phyloP scores from a whole-genome alignment of 2,797 vertebrate species.

The Scolopax rusticola region DNA sequence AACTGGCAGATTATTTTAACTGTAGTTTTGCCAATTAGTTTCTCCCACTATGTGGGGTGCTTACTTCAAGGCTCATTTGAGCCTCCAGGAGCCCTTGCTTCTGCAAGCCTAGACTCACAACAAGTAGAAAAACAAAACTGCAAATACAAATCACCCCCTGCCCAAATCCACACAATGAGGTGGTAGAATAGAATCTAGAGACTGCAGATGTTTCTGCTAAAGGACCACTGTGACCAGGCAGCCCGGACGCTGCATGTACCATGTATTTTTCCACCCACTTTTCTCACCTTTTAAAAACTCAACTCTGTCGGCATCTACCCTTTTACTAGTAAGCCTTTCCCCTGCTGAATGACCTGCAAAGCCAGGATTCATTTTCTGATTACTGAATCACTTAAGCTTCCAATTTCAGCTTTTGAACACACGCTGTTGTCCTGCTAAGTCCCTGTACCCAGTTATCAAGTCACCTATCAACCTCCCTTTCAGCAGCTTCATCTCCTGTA shows the following conservation, averaged over 20 bases:
- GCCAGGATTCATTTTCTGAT: constrained; percentile 37
- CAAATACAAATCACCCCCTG: not conserved
- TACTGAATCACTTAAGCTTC: constrained; percentile 41
- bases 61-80: not conserved
- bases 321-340: not conserved
- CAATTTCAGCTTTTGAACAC: constrained; percentile 53
- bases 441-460: constrained; percentile 34
- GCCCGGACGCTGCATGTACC: not conserved
- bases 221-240: not conserved
- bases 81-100: not conserved
- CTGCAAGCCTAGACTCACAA: not conserved
- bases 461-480: constrained; percentile 51
- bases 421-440: constrained; percentile 25
- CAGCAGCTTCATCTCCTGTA: constrained; percentile 45
- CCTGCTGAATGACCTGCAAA: constrained; percentile 41
- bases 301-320: not conserved
- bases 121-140: not conserved
- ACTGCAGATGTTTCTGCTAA: not conserved
- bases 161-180: not conserved
- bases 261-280: not conserved
- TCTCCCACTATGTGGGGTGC: not conserved
- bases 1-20: not conserved
- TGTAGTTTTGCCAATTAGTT: not conserved
- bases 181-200: not conserved
- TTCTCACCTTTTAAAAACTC: not conserved